Evolutionary conservation across 2,113 vertebrate genomes (phyloP).

Genomic region (Callocephalon fimbriatum): DNA sequence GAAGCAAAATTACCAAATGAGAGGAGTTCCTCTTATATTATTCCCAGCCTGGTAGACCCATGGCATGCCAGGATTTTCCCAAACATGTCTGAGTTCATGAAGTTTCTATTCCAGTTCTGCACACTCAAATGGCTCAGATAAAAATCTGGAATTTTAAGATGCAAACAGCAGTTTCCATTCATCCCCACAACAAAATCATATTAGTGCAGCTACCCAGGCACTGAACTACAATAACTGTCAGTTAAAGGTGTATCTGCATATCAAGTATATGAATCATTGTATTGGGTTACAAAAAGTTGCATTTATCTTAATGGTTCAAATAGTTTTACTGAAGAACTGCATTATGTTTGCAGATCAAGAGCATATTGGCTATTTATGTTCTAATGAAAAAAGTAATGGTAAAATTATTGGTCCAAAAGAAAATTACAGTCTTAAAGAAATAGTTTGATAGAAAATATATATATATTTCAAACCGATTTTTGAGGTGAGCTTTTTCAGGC

Average conservation of each 20-base stretch:
- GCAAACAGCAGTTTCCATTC: neutral
- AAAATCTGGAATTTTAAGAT: neutral
- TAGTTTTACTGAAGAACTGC: neutral
- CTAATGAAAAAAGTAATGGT: neutral
- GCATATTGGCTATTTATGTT: neutral
- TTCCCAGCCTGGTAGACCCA: neutral
- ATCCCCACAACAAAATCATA: neutral
- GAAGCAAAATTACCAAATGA: neutral
- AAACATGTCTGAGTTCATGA: neutral
- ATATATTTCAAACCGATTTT: neutral
- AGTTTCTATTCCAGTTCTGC: neutral
- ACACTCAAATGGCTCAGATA: neutral
- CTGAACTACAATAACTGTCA: neutral
- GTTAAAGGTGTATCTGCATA: neutral
- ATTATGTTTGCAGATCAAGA: neutral
- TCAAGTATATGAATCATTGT: neutral
- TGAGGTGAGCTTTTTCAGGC: neutral
- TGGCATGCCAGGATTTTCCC: neutral
- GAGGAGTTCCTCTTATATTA: neutral
- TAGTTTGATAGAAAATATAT: neutral
- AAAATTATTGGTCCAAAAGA: neutral
- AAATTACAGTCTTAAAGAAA: neutral
- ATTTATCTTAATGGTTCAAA: neutral
- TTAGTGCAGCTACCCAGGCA: neutral
- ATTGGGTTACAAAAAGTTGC: neutral